Percentiles rank a stretch among this genome's conserved stretches.
These are phyloP conservation scores for Himalopsyche kuldschensis DNA, from an alignment of 2,888 invertebrate genomes.

Conservation along the genomic window DNA sequence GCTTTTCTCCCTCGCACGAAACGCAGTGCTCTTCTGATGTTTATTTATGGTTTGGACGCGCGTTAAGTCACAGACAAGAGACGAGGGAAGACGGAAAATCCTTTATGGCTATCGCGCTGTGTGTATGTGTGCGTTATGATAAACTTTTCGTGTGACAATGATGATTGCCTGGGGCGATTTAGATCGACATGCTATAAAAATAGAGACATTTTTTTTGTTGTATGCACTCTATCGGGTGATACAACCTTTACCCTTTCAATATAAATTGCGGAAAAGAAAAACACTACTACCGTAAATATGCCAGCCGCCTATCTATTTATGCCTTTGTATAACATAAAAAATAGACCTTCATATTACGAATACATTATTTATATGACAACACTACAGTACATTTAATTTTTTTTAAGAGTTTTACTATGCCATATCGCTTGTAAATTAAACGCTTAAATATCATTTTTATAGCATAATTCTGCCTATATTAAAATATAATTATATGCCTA, in stretches of 20 bases:
- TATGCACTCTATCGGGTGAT: neutral
- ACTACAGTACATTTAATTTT: too few species aligned
- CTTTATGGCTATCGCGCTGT: constrained; percentile 31
- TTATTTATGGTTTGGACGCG: constrained; percentile 35
- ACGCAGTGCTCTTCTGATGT: constrained; percentile 24
- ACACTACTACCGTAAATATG: neutral
- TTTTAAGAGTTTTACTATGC: too few species aligned
- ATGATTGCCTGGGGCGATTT: neutral
- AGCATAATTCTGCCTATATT: too few species aligned
- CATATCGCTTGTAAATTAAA: too few species aligned
- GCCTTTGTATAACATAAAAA: neutral
- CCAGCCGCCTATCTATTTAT: neutral
- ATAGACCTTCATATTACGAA: too few species aligned
- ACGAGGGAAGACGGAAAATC: constrained; percentile 30
- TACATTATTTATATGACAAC: too few species aligned
- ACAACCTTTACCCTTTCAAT: neutral
- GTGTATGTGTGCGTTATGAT: constrained; percentile 24
- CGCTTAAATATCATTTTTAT: too few species aligned
- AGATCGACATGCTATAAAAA: neutral
- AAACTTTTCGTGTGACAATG: constrained; percentile 5
- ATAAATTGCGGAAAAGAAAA: neutral
- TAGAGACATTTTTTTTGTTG: neutral
- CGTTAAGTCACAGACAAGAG: constrained; percentile 31
- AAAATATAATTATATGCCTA: too few species aligned
- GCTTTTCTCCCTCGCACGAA: constrained; percentile 24